Evolutionary conservation across 2,797 vertebrate genomes (phyloP).

Genomic region (Acrocephalus scirpaceus): DNA sequence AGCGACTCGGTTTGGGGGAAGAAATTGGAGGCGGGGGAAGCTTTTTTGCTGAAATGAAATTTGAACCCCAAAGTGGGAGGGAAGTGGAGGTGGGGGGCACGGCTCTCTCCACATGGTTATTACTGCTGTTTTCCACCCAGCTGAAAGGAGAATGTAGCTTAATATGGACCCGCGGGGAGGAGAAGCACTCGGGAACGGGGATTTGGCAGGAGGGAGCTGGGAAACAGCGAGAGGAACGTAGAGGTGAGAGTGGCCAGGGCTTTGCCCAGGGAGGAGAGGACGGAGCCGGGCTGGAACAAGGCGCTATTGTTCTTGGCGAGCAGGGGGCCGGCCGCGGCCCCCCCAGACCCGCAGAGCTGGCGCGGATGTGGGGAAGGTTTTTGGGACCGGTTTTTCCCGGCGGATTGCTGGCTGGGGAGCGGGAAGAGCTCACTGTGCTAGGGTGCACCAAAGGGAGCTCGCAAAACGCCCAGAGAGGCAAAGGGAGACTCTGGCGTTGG

Average conservation of each 20-base stretch:
- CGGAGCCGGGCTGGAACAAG: conserved; percentile 30
- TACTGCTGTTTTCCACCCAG: conserved; percentile 68
- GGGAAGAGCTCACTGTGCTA: background rate
- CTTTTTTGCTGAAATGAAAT: conserved; percentile 67
- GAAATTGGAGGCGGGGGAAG: conserved; percentile 66
- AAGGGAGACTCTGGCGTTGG: background rate
- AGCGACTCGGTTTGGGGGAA: conserved; percentile 61
- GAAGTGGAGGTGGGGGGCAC: conserved; percentile 70
- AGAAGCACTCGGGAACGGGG: conserved; percentile 45
- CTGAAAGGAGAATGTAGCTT: conserved; percentile 65
- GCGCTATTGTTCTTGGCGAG: conserved; percentile 51
- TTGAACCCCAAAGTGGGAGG: conserved; percentile 68
- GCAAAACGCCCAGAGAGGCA: accelerated
- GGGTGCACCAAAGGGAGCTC: background rate
- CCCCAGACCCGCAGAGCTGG: conserved; percentile 20
- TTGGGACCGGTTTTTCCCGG: conserved; percentile 6
- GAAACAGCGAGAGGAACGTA: conserved; percentile 23
- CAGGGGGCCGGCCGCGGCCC: conserved; percentile 9
- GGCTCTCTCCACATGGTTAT: conserved; percentile 69
- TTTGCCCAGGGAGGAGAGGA: conserved; percentile 40
- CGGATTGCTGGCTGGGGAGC: background rate
- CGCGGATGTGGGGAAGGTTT: conserved; percentile 8
- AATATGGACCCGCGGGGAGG: conserved; percentile 62
- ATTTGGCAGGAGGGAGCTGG: conserved; percentile 49
- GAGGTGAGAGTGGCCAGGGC: conserved; percentile 40